A percentile compares a stretch with the other conserved stretches of the same genome.
Conservation (phyloP, 2,888 invertebrate species). For the Perdita meconis region DNA sequence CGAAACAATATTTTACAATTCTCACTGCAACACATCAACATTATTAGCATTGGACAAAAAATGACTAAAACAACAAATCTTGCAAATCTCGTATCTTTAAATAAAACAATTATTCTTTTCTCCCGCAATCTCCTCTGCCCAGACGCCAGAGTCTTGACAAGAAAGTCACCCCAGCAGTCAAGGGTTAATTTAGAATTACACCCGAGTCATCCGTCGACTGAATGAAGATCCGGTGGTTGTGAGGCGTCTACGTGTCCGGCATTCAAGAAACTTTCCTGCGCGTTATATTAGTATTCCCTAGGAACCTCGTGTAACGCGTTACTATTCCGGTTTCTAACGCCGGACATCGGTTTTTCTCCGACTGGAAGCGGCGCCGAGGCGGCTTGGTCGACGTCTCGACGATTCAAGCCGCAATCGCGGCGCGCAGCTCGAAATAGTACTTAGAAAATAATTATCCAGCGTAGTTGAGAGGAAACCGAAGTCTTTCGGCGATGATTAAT, state of each 20-base stretch:
- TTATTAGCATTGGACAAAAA: no score
- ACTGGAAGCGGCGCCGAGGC: not conserved
- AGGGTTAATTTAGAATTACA: constrained; percentile 49
- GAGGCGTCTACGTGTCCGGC: constrained; percentile 52
- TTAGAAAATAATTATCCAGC: constrained; percentile 39
- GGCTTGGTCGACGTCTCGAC: not conserved
- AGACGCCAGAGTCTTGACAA: no score
- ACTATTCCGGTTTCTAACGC: constrained; percentile 61
- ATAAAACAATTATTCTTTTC: no score
- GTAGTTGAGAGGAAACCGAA: constrained; percentile 11
- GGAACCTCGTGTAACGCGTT: constrained; percentile 63
- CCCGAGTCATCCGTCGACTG: constrained; percentile 37
- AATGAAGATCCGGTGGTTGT: constrained; percentile 61
- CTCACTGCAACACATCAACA: no score
- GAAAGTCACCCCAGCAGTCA: constrained; percentile 8
- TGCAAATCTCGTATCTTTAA: no score
- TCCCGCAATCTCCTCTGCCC: not conserved
- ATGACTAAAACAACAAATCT: no score
- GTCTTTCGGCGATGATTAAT: constrained; percentile 46
- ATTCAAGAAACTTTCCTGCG: constrained; percentile 39
- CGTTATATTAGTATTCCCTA: constrained; percentile 56
- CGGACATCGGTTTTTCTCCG: constrained; percentile 37
- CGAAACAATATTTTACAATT: no score
- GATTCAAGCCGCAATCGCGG: not conserved
- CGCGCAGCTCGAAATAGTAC: constrained; percentile 8